Conservation (phyloP, 2,797 vertebrate genomes). For the Amazona ochrocephala region DNA sequence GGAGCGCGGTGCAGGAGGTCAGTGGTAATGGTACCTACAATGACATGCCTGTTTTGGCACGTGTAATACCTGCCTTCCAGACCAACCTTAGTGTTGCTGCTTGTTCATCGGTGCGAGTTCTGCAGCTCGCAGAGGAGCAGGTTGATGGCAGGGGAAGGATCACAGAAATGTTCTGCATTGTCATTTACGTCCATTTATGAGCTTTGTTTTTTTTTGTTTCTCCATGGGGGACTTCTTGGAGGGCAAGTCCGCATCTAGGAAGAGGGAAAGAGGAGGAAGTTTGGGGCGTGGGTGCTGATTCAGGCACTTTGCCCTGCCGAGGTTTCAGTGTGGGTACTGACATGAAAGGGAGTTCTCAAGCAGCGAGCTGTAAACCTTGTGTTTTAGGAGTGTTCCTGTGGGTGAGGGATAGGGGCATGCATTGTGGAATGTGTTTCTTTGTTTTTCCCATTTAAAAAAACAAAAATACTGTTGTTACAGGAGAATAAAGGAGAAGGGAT, state of each 20-base stretch:
- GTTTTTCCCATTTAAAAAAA: conserved; percentile 19
- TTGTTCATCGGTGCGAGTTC: accelerated
- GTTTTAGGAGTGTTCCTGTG: conserved; percentile 12
- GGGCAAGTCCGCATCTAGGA: neutral
- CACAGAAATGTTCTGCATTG: neutral
- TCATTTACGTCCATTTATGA: neutral
- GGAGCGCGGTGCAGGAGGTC: neutral
- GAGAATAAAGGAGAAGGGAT: neutral
- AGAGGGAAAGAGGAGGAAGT: conserved; percentile 26
- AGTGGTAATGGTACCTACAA: neutral
- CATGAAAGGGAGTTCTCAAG: conserved; percentile 7
- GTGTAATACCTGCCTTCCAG: neutral
- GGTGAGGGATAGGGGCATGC: neutral
- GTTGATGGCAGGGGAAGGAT: neutral
- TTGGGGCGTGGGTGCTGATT: neutral
- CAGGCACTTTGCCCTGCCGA: neutral
- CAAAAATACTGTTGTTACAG: neutral
- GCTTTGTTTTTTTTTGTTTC: neutral
- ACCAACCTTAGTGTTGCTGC: accelerated
- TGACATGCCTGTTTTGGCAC: neutral
- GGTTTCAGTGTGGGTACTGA: neutral
- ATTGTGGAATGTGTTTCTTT: neutral
- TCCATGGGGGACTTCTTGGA: neutral
- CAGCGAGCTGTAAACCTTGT: neutral
- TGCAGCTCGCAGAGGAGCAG: neutral